Conservation (phyloP, 2,888 invertebrate genomes). For the Epirrhoe alternata region DNA sequence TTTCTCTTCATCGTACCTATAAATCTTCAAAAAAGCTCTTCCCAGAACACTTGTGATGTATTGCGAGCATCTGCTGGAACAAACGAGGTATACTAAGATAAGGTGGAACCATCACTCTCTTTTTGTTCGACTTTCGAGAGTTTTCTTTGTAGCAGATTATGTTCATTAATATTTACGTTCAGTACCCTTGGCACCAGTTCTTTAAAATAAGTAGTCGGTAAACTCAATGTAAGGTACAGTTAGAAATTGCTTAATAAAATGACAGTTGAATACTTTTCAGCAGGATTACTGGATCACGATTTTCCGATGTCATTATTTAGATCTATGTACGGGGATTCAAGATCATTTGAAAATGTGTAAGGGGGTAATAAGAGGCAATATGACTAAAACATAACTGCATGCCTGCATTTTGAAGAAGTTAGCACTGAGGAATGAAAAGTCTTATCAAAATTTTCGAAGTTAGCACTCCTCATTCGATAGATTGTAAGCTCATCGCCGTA, state of each 20-base stretch:
- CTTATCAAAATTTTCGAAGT: too few relatives aligned
- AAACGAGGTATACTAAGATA: slow-evolving; percentile 69
- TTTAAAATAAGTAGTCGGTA: neutral
- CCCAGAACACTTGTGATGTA: slow-evolving; percentile 53
- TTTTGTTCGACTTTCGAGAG: slow-evolving; percentile 49
- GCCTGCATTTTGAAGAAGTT: too few relatives aligned
- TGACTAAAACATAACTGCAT: too few relatives aligned
- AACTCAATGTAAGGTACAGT: neutral
- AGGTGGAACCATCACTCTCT: slow-evolving; percentile 65
- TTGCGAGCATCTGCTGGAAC: slow-evolving; percentile 66
- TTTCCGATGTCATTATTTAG: too few relatives aligned
- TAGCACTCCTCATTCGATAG: too few relatives aligned
- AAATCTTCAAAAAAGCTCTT: slow-evolving; percentile 35
- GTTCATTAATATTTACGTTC: slow-evolving; percentile 39
- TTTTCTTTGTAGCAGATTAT: slow-evolving; percentile 40
- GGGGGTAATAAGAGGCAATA: too few relatives aligned
- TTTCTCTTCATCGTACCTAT: slow-evolving; percentile 24
- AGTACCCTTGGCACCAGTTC: neutral
- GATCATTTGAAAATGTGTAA: too few relatives aligned
- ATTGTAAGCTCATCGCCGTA: too few relatives aligned
- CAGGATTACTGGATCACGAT: too few relatives aligned
- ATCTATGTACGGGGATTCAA: too few relatives aligned
- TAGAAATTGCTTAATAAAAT: neutral
- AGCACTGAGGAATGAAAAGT: too few relatives aligned
- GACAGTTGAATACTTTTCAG: too few relatives aligned